Conservation (phyloP, 64 coral and sea anemone genomes). For the Stylophora pistillata region DNA sequence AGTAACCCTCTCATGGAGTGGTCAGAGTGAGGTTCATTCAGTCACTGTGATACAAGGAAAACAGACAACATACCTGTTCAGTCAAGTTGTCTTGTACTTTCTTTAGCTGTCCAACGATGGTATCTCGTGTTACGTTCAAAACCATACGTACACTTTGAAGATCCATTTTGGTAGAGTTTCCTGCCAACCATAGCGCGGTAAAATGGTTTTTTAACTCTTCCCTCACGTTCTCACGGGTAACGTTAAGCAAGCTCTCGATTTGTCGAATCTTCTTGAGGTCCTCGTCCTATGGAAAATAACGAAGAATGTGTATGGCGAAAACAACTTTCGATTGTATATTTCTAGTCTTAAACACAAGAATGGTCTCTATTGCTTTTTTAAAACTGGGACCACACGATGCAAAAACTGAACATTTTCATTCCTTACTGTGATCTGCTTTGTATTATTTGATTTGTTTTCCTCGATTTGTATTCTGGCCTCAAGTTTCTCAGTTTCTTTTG, state of each 20-base stretch:
- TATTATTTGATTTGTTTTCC: conserved; percentile 16
- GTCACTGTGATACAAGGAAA: too few relatives aligned
- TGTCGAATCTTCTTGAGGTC: not conserved
- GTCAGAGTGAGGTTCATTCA: too few relatives aligned
- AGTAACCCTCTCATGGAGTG: too few relatives aligned
- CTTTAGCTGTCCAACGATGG: not conserved
- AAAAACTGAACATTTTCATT: too few relatives aligned
- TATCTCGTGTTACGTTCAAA: not conserved
- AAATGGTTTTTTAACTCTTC: not conserved
- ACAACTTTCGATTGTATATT: too few relatives aligned
- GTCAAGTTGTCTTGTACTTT: conserved; percentile 2
- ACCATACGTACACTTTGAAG: not conserved
- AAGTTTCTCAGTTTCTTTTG: not conserved
- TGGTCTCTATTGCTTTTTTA: too few relatives aligned
- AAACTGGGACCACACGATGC: too few relatives aligned
- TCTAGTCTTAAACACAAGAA: too few relatives aligned
- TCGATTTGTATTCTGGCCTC: conserved; percentile 1
- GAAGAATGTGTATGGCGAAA: not conserved
- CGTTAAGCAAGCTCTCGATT: not conserved
- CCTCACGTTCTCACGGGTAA: not conserved
- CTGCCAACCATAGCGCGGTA: not conserved
- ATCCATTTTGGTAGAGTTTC: not conserved
- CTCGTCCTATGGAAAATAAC: not conserved
- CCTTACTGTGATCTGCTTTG: not conserved
- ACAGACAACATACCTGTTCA: not conserved